phyloP scores from a whole-genome alignment of 2,113 vertebrate genomes.

The Salvelinus fontinalis region DNA sequence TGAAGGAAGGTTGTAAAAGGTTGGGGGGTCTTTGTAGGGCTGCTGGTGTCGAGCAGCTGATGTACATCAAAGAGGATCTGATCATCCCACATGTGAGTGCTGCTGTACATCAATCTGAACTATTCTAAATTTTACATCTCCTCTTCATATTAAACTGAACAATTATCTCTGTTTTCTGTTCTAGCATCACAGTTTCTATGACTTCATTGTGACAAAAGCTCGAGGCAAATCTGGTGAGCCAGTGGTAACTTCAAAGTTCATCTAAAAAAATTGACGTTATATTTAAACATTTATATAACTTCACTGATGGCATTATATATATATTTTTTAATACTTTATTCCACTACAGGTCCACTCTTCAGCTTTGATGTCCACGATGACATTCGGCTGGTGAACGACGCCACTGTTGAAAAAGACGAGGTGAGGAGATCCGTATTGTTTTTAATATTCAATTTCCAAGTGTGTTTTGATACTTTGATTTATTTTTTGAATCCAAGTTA shows the following conservation, averaged over 20 bases:
- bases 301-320: too few relatives aligned
- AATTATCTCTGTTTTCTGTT: conserved; percentile 20
- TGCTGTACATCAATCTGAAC: too few relatives aligned
- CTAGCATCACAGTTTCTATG: conserved; percentile 87
- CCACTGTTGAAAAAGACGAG: conserved; percentile 88
- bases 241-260: too few relatives aligned
- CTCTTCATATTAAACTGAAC: not conserved
- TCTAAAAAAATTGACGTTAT: not conserved
- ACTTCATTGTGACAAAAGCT: conserved; percentile 90
- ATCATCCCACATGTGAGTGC: conserved; percentile 87
- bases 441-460: too few relatives aligned
- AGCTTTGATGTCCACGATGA: conserved; percentile 89
- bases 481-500: too few relatives aligned
- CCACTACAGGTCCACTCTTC: conserved; percentile 80
- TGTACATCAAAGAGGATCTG: conserved; percentile 94
- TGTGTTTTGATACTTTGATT: too few relatives aligned
- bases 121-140: not conserved
- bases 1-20: too few relatives aligned
- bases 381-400: conserved; percentile 85
- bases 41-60: conserved; percentile 89
- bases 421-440: conserved; percentile 46
- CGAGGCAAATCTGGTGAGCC: conserved; percentile 82
- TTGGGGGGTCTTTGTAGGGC: conserved; percentile 69
- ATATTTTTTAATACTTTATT: not conserved
- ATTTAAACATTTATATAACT: not conserved